These are phyloP conservation scores for Phengaris arion DNA, from an alignment of 2,888 invertebrate species.

Conservation along the genomic window DNA sequence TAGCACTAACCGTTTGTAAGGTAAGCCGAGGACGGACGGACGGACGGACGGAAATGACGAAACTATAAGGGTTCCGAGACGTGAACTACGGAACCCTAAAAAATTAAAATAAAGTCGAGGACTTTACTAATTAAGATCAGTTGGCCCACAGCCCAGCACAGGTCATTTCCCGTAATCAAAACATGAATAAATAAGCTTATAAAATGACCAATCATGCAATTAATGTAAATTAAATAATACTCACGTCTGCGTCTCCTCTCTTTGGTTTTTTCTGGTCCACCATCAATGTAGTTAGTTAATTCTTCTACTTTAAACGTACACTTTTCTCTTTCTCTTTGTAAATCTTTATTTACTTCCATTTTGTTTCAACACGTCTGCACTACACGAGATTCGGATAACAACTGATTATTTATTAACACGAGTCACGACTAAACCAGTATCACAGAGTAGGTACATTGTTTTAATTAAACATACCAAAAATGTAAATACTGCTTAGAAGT, in stretches of 20 bases:
- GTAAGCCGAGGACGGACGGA: no score
- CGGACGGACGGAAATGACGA: no score
- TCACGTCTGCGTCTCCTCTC: constrained; percentile 78
- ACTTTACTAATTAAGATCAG: neutral
- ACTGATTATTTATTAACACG: neutral
- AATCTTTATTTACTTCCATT: constrained; percentile 81
- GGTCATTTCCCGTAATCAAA: neutral
- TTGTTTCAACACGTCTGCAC: constrained; percentile 39
- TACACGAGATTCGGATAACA: neutral
- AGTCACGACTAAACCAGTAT: no score
- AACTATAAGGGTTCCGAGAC: no score
- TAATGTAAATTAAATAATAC: neutral
- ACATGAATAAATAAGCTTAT: neutral
- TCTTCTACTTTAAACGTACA: constrained; percentile 86
- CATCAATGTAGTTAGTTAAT: constrained; percentile 87
- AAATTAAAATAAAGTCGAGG: neutral
- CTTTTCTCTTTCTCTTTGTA: constrained; percentile 83
- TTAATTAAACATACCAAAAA: no score
- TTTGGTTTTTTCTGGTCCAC: constrained; percentile 83
- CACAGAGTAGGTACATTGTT: no score
- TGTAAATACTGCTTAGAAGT: no score
- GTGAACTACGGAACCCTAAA: neutral
- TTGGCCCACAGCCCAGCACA: neutral
- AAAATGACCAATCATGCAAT: neutral
- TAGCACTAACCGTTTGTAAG: no score